Evolutionary conservation across 2,888 invertebrate genomes (phyloP), one percentile per base, ranked within the genome.

Genomic region (Geotrupes spiniger): DNA sequence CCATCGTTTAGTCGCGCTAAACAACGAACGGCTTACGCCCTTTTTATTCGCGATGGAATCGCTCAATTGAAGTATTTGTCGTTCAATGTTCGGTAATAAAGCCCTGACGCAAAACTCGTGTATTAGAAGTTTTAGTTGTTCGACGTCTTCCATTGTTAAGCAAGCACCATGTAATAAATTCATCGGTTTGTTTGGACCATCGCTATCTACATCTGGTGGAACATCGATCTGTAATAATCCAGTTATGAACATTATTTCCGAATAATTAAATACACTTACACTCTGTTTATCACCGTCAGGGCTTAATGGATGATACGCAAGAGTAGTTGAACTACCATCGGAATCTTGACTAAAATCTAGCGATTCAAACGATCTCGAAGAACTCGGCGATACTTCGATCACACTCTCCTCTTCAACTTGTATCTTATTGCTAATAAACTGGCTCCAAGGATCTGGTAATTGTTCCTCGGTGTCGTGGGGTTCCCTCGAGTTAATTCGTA

Each of bases 1-100:
- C 90, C 94, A 94, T 60, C 96, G 81, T 74, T 94, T 95, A 1
- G 97, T 95, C 11, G 94, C 96, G 68, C 91, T 94, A 54, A 98
- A 81, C 53, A 98, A 75, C 0, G 95, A 94, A 66, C 93, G 83
- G 67, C 95, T 92, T 2, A 97, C 88, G 4, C 95, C 94, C 72
- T 96, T 95, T 66, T 89, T 89, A 64, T 89, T 89, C 14, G 88
- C 84, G 44, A 88, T 85, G 58, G 84, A 79, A 69, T 93, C 93
- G 64, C 84, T 86, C 29, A 94, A 72, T 49, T 83, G 78, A 44
- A 81, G 80, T 63, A 98, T 88, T 72, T 92, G 87, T 66, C 87
- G 85, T 70, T 99, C 98, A 28, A 94, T 84, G 71, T 93, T 92
- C 0, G 97, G 97, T 52, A 97, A 76, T 49, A 98, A 75, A 14